Percentiles rank a stretch among this genome's conserved stretches.
Conservation (phyloP, 1,140 invertebrate species). For the Cyclina sinensis region DNA sequence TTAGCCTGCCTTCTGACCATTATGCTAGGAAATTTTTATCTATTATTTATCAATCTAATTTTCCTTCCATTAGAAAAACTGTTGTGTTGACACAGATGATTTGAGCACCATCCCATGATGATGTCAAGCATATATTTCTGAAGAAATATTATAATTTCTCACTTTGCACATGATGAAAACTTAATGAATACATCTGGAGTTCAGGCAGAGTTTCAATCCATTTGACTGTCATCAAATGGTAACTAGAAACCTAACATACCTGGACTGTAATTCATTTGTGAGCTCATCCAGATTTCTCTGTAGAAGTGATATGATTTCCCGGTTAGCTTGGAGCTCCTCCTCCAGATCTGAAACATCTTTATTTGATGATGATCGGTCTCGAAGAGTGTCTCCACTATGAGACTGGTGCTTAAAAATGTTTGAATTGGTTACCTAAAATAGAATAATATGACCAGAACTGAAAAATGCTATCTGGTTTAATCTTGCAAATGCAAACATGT, state of each 20-base stretch:
- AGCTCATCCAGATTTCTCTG: constrained; percentile 84
- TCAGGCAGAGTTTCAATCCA: neutral
- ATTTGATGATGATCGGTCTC: neutral
- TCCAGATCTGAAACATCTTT: constrained; percentile 69
- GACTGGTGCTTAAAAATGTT: neutral
- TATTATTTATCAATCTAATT: no score
- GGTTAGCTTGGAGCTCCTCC: constrained; percentile 84
- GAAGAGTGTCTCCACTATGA: neutral
- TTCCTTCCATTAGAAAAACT: no score
- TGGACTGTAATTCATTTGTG: constrained; percentile 79
- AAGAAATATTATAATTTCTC: constrained; percentile 85
- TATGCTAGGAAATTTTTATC: no score
- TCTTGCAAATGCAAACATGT: no score
- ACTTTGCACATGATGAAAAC: constrained; percentile 72
- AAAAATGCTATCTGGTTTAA: no score
- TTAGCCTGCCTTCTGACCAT: no score
- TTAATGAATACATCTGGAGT: neutral
- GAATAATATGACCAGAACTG: no score
- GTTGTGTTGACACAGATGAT: no score
- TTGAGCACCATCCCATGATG: constrained; percentile 79
- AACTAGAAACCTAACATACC: constrained; percentile 63
- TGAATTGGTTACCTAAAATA: neutral
- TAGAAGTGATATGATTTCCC: constrained; percentile 85
- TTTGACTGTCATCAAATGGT: no score
- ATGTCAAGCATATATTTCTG: constrained; percentile 85